Evolutionary conservation across 92 coral and sea anemone species (phyloP).

Genomic region (Porites rus): DNA sequence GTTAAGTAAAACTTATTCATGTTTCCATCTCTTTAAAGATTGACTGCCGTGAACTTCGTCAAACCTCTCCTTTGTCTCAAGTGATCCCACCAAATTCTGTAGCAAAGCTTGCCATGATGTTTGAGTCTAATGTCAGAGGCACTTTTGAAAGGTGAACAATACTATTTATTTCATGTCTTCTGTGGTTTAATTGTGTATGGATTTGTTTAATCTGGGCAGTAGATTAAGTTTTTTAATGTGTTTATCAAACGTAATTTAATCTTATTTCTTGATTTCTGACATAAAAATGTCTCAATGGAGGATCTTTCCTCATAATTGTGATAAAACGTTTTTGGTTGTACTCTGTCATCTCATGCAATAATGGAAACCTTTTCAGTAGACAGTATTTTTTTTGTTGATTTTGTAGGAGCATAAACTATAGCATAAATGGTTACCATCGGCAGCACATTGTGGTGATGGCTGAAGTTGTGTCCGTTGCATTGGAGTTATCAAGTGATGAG

Average conservation of each 20-base stretch:
- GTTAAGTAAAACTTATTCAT: not conserved
- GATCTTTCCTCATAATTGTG: too few species aligned
- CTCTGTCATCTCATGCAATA: not conserved
- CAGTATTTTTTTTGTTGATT: not conserved
- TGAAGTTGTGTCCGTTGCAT: slow-evolving; percentile 93
- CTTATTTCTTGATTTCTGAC: not conserved
- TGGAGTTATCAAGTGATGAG: slow-evolving; percentile 77
- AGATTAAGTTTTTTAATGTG: not conserved
- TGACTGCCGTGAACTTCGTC: slow-evolving; percentile 97
- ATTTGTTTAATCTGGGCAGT: not conserved
- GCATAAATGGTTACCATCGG: slow-evolving; percentile 89
- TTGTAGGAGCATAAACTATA: slow-evolving; percentile 88
- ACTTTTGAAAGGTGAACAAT: slow-evolving; percentile 87
- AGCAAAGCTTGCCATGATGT: slow-evolving; percentile 91
- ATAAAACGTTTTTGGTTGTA: too few species aligned
- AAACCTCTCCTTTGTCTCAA: slow-evolving; percentile 97
- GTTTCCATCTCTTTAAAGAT: slow-evolving; percentile 55
- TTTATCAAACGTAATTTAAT: not conserved
- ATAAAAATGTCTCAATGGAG: not conserved
- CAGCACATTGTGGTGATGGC: slow-evolving; percentile 91
- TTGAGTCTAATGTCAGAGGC: slow-evolving; percentile 96
- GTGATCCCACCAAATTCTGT: slow-evolving; percentile 93
- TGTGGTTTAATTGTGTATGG: not conserved
- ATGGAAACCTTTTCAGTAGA: too few species aligned
- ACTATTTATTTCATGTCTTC: not conserved